phyloP scores from a whole-genome alignment of 2,113 vertebrate genomes.

The Catagonus wagneri region DNA sequence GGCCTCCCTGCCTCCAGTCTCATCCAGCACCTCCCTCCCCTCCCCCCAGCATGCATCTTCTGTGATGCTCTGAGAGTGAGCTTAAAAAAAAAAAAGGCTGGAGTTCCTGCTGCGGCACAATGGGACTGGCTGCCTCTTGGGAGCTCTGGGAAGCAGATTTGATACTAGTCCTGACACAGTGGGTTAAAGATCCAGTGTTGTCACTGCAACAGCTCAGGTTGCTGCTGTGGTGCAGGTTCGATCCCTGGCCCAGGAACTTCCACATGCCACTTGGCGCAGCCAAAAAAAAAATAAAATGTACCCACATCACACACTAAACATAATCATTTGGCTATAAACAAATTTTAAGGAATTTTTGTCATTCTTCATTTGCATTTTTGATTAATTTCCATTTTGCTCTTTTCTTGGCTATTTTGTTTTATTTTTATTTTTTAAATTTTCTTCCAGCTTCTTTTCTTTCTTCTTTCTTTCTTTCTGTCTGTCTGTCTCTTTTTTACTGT shows the following conservation, averaged over 20 bases:
- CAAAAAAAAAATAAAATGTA: not conserved
- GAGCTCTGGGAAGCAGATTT: too few species aligned
- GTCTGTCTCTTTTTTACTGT: too few species aligned
- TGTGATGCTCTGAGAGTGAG: not conserved
- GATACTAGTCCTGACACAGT: too few species aligned
- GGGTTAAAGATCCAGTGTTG: too few species aligned
- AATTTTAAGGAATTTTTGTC: not conserved
- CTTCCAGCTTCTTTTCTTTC: too few species aligned
- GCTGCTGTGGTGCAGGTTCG: too few species aligned
- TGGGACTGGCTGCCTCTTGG: too few species aligned
- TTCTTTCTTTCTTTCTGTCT: too few species aligned
- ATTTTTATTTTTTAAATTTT: too few species aligned
- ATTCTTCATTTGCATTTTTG: conserved; percentile 1
- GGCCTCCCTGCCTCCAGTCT: not conserved
- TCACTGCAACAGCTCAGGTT: too few species aligned
- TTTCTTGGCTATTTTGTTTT: not conserved
- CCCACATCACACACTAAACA: not conserved
- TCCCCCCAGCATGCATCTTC: not conserved
- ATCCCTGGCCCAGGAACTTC: too few species aligned
- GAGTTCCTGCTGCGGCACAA: not conserved
- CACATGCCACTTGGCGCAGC: too few species aligned
- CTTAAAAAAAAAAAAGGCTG: not conserved
- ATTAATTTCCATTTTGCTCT: not conserved
- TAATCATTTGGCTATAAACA: not conserved
- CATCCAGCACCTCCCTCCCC: not conserved